phyloP scores from a whole-genome alignment of 2,113 vertebrate species.

The Lethenteron reissneri region DNA sequence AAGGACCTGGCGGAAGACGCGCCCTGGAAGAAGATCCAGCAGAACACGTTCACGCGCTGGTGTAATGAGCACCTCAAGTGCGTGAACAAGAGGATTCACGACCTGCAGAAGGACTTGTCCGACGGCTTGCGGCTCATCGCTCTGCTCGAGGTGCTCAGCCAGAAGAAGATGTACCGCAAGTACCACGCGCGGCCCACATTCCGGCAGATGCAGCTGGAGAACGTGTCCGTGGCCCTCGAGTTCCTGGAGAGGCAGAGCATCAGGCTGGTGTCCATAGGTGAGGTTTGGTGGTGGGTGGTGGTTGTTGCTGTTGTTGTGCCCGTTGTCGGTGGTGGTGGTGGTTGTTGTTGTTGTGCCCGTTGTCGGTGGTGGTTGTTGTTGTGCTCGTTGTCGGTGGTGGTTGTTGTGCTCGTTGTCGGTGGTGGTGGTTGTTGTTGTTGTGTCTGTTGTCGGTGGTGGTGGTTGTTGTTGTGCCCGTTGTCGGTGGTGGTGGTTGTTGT shows the following conservation, averaged over 20 bases:
- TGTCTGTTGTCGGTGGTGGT: not conserved
- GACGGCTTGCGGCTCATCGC: slow-evolving; percentile 51
- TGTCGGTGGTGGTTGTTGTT: not conserved
- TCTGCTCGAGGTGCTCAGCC: slow-evolving; percentile 47
- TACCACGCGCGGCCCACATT: slow-evolving; percentile 56
- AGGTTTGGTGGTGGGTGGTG: slow-evolving; percentile 9
- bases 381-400: not conserved
- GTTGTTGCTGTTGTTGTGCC: too few relatives aligned
- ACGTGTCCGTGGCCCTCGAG: slow-evolving; percentile 53
- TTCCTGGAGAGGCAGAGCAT: slow-evolving; percentile 53
- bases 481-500: not conserved
- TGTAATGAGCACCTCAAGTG: slow-evolving; percentile 49
- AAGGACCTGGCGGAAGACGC: slow-evolving; percentile 1
- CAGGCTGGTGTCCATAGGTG: slow-evolving; percentile 54
- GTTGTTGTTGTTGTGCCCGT: not conserved
- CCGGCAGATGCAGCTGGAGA: slow-evolving; percentile 60
- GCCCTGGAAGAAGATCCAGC: slow-evolving; percentile 1
- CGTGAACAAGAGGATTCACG: slow-evolving; percentile 21
- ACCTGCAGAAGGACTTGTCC: slow-evolving; percentile 43
- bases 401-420: not conserved
- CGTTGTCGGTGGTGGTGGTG: not conserved
- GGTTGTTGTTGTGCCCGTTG: not conserved
- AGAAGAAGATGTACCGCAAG: slow-evolving; percentile 61
- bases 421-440: too few relatives aligned
- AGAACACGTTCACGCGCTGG: not conserved